These are phyloP conservation scores for Petrocephalus schoutedeni DNA, from an alignment of 2,797 vertebrate species.

Conservation along the genomic window DNA sequence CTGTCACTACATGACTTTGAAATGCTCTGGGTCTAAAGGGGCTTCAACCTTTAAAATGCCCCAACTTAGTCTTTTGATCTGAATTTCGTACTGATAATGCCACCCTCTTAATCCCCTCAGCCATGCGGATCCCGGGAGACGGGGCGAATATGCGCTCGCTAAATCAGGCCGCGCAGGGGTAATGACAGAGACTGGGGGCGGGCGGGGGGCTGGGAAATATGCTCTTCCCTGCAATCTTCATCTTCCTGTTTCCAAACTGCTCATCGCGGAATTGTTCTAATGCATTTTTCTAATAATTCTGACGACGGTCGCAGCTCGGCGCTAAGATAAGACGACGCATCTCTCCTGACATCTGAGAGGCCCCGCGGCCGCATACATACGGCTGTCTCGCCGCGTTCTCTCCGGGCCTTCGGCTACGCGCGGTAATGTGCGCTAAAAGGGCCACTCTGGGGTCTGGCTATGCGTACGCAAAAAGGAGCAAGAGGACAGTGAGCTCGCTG, in stretches of 20 bases:
- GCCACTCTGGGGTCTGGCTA: background rate
- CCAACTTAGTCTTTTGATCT: constrained; percentile 53
- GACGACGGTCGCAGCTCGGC: constrained; percentile 54
- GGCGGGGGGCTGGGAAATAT: background rate
- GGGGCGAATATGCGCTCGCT: background rate
- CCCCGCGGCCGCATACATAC: background rate
- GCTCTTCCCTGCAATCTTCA: constrained; percentile 19
- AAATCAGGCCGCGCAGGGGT: background rate
- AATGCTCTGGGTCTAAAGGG: constrained; percentile 56
- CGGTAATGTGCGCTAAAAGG: background rate
- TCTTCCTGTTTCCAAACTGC: constrained; percentile 38
- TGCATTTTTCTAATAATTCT: constrained; percentile 53
- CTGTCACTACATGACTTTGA: constrained; percentile 71
- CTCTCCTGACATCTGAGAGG: background rate
- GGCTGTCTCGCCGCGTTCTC: background rate
- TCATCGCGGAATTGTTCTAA: constrained; percentile 52
- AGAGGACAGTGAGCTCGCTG: background rate
- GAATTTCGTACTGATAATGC: constrained; percentile 42
- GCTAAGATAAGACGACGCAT: constrained; percentile 30
- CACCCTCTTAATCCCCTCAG: constrained; percentile 46
- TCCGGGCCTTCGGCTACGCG: background rate
- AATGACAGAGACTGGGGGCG: background rate
- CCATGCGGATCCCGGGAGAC: constrained; percentile 37
- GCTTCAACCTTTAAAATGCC: constrained; percentile 52
- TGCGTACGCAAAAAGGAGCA: background rate